Base-by-base conservation (phyloP, 1,140 invertebrate species). In the Leptopilina boulardi region DNA sequence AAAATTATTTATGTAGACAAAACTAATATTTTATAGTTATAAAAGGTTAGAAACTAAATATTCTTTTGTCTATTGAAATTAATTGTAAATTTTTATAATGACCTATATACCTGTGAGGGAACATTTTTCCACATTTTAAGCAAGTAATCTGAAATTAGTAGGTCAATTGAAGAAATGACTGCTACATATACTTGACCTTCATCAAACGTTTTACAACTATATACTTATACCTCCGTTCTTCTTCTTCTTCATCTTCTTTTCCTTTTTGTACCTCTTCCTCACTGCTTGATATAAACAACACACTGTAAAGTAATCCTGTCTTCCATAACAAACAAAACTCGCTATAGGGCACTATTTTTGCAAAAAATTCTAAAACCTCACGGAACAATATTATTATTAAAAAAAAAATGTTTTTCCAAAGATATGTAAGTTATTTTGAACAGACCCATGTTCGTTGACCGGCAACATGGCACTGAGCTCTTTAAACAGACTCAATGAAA, bases 401-500 rank as follows among this genome's bases (percentile, higher is more conserved):
- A 51, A n/a, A n/a, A n/a, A n/a, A n/a, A n/a, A n/a, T n/a, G n/a
- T 73, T 74, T 71, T 26, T 44, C 19, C 26, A 83, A 85, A 85
- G 82, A 83, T 51, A 51, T 86, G 73, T 71, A 21, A 72, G 74
- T 70, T 59, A 78, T 71, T 76, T 81, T 73, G 71, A 86, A 85
- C 86, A 88, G 88, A 89, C 88, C 87, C 87, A 88, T 88, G 87
- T 89, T 87, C 80, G 87, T 85, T 87, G 89, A 85, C 84, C 85
- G 84, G 83, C 88, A 87, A 87, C 82, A 85, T 88, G 85, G 83
- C 85, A 90, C 89, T 90, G 89, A 90, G 85, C 84, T 89, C 87
- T 88, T 89, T 85, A 89, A 85, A 85, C 85, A 86, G 86, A 85
- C 88, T 90, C 89, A 91, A 91, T 91, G 89, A 91, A 91, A 90